Base-by-base conservation (phyloP, 2,797 vertebrate genomes). In the Myotis daubentonii region DNA sequence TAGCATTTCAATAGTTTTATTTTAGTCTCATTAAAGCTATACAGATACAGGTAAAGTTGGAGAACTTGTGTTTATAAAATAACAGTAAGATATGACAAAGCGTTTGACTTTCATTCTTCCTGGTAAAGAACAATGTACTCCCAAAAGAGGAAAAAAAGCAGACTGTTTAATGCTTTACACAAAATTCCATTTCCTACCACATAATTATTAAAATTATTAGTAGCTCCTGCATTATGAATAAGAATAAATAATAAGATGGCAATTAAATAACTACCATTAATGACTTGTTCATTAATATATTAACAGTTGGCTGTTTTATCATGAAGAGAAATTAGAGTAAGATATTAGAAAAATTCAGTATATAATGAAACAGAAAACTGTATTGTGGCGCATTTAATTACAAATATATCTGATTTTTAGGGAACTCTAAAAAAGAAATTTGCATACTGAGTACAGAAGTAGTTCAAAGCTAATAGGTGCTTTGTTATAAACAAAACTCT, bases 201-300 rank as follows among this genome's bases (percentile, higher is more conserved):
- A 87, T 97, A 96, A 98, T 97, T 97, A 97, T 97, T 98, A 97
- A 97, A 96, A 75, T 74, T 93, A 94, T 62, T 62, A 97, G 96
- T 97, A 98, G 97, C 95, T 97, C 96, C 97, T 98, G 68, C 95
- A 98, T 98, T 98, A 98, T 98, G 98, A 97, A 97, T 97, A 97
- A 96, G 95, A 98, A 98, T 98, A 98, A 98, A 98, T 98, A 96
- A 87, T 87, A 89, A 98, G 93, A 97, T 97, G 96, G 96, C 97
- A 98, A 98, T 98, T 98, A 98, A 98, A 97, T 98, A 98, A 97
- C 93, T 97, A 96, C 96, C 97, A 98, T 98, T 98, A 98, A 98
- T 98, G 97, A 96, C 96, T 98, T 98, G 89, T 97, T 98, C 97
- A 98, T 98, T 98, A 98, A 98, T 97, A 98, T 97, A 97, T 97